Conservation (phyloP, 1,140 invertebrate genomes). For the Brachionus calyciflorus region DNA sequence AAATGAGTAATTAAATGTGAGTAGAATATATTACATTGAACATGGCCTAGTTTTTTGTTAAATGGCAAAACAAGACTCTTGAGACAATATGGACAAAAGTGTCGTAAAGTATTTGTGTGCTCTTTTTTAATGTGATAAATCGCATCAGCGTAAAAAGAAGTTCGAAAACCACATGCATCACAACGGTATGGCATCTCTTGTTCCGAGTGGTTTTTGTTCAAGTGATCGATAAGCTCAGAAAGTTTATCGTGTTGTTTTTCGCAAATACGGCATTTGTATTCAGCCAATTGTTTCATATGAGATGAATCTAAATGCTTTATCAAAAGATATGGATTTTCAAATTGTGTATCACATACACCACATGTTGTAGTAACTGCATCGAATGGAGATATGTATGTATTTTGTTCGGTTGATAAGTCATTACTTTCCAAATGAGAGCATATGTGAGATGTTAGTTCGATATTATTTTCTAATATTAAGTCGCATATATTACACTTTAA, state of each 20-base stretch:
- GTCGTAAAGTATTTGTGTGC: constrained; percentile 13
- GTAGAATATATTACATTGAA: constrained; percentile 40
- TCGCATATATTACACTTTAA: constrained; percentile 40
- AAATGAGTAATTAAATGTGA: constrained; percentile 37
- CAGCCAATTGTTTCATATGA: constrained; percentile 29
- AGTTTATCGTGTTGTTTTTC: constrained; percentile 28
- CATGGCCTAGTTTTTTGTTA: constrained; percentile 31
- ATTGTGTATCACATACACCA: constrained; percentile 20
- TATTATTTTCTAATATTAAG: constrained; percentile 34
- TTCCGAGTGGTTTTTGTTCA: constrained; percentile 21
- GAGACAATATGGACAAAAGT: constrained; percentile 47
- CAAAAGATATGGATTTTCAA: constrained; percentile 19
- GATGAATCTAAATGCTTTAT: constrained; percentile 38
- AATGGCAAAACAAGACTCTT: constrained; percentile 37
- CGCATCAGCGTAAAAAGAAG: constrained; percentile 46
- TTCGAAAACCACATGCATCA: constrained; percentile 46
- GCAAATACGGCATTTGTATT: constrained; percentile 46
- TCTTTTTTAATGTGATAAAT: constrained; percentile 45
- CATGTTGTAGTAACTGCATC: constrained; percentile 42
- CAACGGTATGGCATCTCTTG: constrained; percentile 46
- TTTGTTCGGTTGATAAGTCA: neutral
- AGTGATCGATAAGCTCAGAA: constrained; percentile 2
- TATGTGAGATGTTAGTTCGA: constrained; percentile 37
- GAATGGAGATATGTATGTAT: constrained; percentile 36
- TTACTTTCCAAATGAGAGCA: constrained; percentile 44